Percentiles rank a stretch among this genome's conserved stretches.
Evolutionary conservation across 2,113 vertebrate genomes (phyloP).

Genomic region (Daubentonia madagascariensis): DNA sequence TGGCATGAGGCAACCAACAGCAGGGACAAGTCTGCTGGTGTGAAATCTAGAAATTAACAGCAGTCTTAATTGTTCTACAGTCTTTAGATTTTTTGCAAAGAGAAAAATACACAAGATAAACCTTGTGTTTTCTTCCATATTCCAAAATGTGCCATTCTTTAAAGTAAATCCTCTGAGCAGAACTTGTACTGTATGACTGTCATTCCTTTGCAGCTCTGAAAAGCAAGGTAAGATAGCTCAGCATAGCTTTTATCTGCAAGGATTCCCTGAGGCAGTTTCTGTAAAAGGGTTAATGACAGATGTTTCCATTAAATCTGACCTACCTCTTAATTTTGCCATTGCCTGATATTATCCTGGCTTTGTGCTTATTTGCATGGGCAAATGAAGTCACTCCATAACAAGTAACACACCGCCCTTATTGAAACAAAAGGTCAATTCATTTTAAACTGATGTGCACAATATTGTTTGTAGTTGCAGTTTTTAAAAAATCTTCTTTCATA

Average conservation of each 20-base stretch:
- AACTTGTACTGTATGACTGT: constrained; percentile 21
- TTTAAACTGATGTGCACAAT: constrained; percentile 63
- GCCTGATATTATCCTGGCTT: constrained; percentile 72
- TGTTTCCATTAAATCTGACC: constrained; percentile 83
- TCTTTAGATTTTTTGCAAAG: constrained; percentile 33
- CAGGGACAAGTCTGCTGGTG: constrained; percentile 36
- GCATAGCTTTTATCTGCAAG: constrained; percentile 54
- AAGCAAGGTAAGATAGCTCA: constrained; percentile 43
- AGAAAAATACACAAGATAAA: constrained; percentile 18
- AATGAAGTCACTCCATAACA: constrained; percentile 73
- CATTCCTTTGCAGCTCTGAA: background rate
- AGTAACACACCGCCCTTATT: background rate
- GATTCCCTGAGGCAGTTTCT: constrained; percentile 69
- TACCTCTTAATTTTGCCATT: constrained; percentile 76
- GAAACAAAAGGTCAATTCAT: constrained; percentile 77
- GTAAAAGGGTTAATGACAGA: constrained; percentile 84
- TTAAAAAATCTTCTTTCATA: constrained; percentile 48
- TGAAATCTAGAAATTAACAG: constrained; percentile 65
- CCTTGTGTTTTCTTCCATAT: constrained; percentile 48
- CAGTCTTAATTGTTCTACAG: constrained; percentile 59
- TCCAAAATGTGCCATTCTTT: constrained; percentile 37
- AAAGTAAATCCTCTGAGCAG: constrained; percentile 48
- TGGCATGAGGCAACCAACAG: background rate
- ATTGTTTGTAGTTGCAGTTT: constrained; percentile 54
- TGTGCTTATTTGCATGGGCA: constrained; percentile 77